These are phyloP conservation scores for Lepus townsendii DNA, from an alignment of 2,797 vertebrate species.

Conservation along the genomic window DNA sequence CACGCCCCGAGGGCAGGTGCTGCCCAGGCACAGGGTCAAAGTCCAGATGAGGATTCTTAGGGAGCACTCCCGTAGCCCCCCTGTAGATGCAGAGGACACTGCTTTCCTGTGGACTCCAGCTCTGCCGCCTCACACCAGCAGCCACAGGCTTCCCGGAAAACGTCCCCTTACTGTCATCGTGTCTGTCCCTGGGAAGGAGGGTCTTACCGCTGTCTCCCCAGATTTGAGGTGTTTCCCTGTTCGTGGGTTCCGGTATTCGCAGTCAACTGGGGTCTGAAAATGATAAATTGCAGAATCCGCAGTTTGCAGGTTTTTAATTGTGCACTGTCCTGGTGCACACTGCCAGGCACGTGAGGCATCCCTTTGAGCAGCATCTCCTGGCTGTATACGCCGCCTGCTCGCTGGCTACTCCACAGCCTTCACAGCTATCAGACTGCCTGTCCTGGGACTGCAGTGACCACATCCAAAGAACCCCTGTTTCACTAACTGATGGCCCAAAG, in stretches of 20 bases:
- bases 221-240: not conserved
- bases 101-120: not conserved
- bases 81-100: not conserved
- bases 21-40: not conserved
- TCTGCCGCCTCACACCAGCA: not conserved
- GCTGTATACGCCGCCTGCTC: not conserved
- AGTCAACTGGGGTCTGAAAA: not conserved
- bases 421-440: too few relatives aligned
- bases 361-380: not conserved
- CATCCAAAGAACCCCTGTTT: too few relatives aligned
- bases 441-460: not conserved
- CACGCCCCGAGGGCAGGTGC: accelerated
- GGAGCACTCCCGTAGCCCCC: not conserved
- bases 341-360: not conserved
- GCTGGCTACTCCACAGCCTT: not conserved
- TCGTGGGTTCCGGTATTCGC: too few relatives aligned
- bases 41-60: not conserved
- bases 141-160: not conserved
- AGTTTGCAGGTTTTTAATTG: not conserved
- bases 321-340: too few relatives aligned
- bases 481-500: too few relatives aligned
- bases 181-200: not conserved
- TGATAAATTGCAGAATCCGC: not conserved
- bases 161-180: not conserved
- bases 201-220: not conserved